Evolutionary conservation across 2,888 invertebrate genomes (phyloP).

Genomic region (Tortrix viridana): DNA sequence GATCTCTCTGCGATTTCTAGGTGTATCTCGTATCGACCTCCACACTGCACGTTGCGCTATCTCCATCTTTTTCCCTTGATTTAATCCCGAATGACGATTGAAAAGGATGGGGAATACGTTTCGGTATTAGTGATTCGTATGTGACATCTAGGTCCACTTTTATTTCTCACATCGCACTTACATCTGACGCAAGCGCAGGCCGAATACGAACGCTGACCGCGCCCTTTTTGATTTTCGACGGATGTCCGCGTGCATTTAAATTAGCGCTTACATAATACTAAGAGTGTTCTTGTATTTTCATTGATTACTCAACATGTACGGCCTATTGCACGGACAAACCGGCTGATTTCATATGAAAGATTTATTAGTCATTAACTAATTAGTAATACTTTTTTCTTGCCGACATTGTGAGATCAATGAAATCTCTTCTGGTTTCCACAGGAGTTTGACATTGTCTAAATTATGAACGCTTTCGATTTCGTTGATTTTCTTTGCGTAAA

Average conservation of each 20-base stretch:
- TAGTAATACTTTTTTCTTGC: not conserved
- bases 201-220: constrained; percentile 45
- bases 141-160: constrained; percentile 22
- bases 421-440: constrained; percentile 34
- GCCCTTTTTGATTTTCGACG: constrained; percentile 49
- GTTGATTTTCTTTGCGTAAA: constrained; percentile 10
- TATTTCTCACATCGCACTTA: constrained; percentile 13
- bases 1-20: constrained; percentile 36
- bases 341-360: constrained; percentile 26
- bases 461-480: constrained; percentile 30
- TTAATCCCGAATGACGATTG: too few relatives aligned
- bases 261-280: constrained; percentile 47
- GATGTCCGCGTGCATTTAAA: constrained; percentile 51
- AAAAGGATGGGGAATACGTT: too few relatives aligned
- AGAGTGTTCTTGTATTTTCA: constrained; percentile 30
- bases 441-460: constrained; percentile 30
- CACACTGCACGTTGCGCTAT: too few relatives aligned
- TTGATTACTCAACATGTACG: constrained; percentile 34
- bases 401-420: constrained; percentile 22
- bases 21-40: constrained; percentile 37
- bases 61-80: too few relatives aligned
- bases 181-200: constrained; percentile 29
- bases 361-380: constrained; percentile 24
- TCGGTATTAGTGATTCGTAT: too few relatives aligned
- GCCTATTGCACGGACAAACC: constrained; percentile 36